Base-by-base conservation (phyloP, 2,797 vertebrate species). In the Chrosomus eos region DNA sequence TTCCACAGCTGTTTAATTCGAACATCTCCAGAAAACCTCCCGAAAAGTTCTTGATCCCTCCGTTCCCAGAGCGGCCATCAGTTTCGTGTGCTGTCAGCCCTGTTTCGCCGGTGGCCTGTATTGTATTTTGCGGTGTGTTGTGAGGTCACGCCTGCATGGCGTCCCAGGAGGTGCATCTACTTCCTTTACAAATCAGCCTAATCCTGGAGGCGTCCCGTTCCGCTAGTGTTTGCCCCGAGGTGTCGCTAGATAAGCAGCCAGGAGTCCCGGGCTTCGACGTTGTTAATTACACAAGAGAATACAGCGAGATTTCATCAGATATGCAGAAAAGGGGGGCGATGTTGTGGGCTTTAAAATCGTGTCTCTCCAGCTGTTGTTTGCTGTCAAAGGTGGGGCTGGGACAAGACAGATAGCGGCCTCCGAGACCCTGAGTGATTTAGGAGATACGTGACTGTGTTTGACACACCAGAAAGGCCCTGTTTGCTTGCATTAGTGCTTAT, bases 181-280 rank as follows among this genome's bases (percentile, higher is more conserved):
- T 78, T 76, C 79, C 86, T 82, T 33, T 74, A 84, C 81, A 80
- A 80, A 87, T 87, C 81, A 83, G 43, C 62, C 60, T 84, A 84
- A 87, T 80, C 76, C 67, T 71, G 19, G 53, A 21, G 66, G 74
- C 3, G 7, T 78, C 66, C n/a, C 5, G 18, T 79, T 55, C 31
- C 14, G n/a, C 58, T n/a, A 40, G 5, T 7, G 3, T 55, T 10
- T 55, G 67, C 45, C 40, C 78, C 33, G 9, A 62, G 64, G 45
- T 60, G 71, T 43, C 23, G 4, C 48, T 48, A 83, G 84, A 88
- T 88, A 88, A 88, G 84, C 84, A 75, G 84, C 62, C 66, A 11
- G 64, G 64, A 68, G 40, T 53, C 62, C 28, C 9, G 7, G 21
- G 80, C 58, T 48, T 68, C 19, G 7, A 72, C 45, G 18, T 33